These are phyloP conservation scores for Perizoma affinitatum DNA, from an alignment of 2,888 invertebrate species.

Conservation along the genomic window DNA sequence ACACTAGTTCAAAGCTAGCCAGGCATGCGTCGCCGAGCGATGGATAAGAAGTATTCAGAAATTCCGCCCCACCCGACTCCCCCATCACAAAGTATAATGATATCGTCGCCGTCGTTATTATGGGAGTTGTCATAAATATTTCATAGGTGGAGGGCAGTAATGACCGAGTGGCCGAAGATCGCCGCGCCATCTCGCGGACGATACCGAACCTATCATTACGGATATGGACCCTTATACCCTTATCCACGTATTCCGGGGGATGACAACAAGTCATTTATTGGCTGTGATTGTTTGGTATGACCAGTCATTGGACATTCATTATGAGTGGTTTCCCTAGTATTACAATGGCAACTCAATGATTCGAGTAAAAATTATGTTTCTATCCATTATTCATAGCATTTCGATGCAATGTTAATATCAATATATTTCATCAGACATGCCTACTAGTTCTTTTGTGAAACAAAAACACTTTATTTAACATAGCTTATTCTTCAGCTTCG, in stretches of 20 bases:
- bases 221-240: conserved; percentile 27
- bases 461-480: too few relatives aligned
- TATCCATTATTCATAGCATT: too few relatives aligned
- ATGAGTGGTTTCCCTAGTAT: conserved; percentile 17
- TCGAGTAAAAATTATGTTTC: too few relatives aligned
- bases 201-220: conserved; percentile 22
- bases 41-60: conserved; percentile 81
- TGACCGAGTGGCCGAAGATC: conserved; percentile 79
- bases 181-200: conserved; percentile 42
- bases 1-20: conserved; percentile 54
- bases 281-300: conserved; percentile 36
- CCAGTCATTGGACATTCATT: conserved; percentile 37
- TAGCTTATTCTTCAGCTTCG: too few relatives aligned
- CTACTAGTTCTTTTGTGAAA: too few relatives aligned
- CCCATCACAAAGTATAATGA: conserved; percentile 86
- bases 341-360: not conserved
- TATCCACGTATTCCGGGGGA: conserved; percentile 21
- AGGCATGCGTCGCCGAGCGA: conserved; percentile 52
- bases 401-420: too few relatives aligned
- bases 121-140: conserved; percentile 84
- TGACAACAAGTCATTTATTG: conserved; percentile 28
- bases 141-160: conserved; percentile 82
- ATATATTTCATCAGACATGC: too few relatives aligned
- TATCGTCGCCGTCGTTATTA: conserved; percentile 82
- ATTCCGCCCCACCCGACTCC: conserved; percentile 82